Percentiles rank a stretch among this genome's conserved stretches.
Conservation (phyloP, 1,140 invertebrate genomes). For the Heliconius hewitsoni region DNA sequence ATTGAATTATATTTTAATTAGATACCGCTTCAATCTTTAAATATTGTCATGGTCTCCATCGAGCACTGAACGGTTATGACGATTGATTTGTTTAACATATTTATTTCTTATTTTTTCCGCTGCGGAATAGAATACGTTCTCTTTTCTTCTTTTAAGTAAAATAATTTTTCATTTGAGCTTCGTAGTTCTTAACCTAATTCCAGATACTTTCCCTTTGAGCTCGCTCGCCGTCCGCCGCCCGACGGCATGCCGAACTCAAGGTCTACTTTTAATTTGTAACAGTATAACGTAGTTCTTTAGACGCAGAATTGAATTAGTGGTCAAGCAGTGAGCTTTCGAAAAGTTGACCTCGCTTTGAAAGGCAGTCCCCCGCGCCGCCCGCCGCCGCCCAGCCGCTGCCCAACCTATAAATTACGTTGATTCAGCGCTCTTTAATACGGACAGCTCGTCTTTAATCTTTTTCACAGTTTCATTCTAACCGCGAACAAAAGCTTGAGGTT, state of each 20-base stretch:
- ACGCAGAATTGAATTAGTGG: constrained; percentile 18
- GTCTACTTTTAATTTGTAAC: background rate
- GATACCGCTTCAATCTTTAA: background rate
- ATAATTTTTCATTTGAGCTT: background rate
- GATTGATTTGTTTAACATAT: background rate
- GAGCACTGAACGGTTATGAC: background rate
- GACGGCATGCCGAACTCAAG: background rate
- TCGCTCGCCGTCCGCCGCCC: background rate
- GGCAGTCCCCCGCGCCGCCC: background rate
- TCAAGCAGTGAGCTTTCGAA: constrained; percentile 24
- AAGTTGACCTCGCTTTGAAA: constrained; percentile 25
- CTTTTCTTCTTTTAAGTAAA: background rate
- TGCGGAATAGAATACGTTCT: background rate
- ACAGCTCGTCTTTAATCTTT: background rate
- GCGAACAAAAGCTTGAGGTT: constrained; percentile 2
- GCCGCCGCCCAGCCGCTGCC: background rate
- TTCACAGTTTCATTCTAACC: constrained; percentile 3
- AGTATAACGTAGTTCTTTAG: constrained; percentile 11
- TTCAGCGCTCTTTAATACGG: constrained; percentile 18
- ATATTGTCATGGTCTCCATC: background rate
- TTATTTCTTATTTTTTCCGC: background rate
- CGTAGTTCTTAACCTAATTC: constrained; percentile 9
- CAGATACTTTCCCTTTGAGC: background rate
- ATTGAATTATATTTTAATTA: constrained; percentile 4
- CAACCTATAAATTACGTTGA: constrained; percentile 6